Evolutionary conservation across 53 echinoderm and acorn worm species (phyloP), one percentile per base, ranked within the genome.

Genomic region (Holothuria leucospilota): DNA sequence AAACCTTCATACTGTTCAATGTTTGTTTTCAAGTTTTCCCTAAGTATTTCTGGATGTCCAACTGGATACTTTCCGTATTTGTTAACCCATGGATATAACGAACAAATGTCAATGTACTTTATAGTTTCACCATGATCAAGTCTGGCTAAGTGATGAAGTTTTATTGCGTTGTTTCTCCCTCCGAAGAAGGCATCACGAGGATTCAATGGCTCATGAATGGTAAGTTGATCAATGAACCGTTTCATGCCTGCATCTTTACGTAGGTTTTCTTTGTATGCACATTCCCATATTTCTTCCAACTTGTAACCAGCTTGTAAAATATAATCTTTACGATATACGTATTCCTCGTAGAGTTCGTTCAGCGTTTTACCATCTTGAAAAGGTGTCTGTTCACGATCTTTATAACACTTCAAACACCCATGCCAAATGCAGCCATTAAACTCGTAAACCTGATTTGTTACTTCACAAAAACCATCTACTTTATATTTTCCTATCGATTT

Each of bases 151-250:
- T 78, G 80, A n/a, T 78, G 20, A 2, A 90, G 34, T 69, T 85
- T 85, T 5, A 60, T 26, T 1, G 90, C 79, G 18, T 90, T 90
- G 34, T 78, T 90, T 10, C 90, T 12, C 8, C 90, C 90, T 20
- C 90, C 90, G n/a, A 62, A 90, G 53, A 86, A 90, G 12, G 86
- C 82, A 21, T 93, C 77, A 0, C 93, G 63, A 0, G 93, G 93
- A 2, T 90, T 30, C 6, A 93, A 46, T 2, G 85, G 86, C 8
- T 86, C 60, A 7, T 4, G 39, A 51, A 90, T n/a, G 5, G 68
- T 34, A 1, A 86, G 30, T 16, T 29, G 21, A 29, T 66, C 60
- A 5, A 89, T 27, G 23, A 92, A 89, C 14, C 10, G 29, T 64
- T 39, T 29, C 41, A 89, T 26, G 2, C 42, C 53, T 1, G 63